Conservation (phyloP, 2,113 vertebrate genomes). For the Bujurquina vittata region DNA sequence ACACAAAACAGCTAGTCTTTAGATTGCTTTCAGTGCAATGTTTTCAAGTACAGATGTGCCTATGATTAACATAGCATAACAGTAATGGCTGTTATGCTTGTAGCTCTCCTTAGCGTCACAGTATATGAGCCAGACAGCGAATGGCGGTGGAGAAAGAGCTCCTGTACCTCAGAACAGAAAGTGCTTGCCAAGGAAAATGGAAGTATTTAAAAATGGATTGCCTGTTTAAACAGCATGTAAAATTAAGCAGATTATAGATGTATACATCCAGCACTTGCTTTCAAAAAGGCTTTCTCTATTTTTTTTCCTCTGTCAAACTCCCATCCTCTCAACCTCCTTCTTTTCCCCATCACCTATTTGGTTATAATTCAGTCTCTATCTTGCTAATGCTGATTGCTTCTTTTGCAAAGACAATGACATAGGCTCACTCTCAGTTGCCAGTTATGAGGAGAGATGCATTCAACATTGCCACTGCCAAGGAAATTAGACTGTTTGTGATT, state of each 20-base stretch:
- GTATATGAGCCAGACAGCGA: neutral
- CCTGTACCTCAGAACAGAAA: conserved; percentile 4
- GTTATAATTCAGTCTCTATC: conserved; percentile 62
- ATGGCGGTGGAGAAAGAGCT: conserved; percentile 24
- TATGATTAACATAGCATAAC: conserved; percentile 13
- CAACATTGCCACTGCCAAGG: conserved; percentile 28
- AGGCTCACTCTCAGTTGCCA: conserved; percentile 34
- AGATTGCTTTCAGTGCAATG: neutral
- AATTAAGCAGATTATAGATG: conserved; percentile 59
- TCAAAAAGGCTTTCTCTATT: conserved; percentile 26
- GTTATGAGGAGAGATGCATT: conserved; percentile 40
- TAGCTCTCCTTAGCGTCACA: conserved; percentile 8
- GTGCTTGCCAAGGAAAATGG: conserved; percentile 30
- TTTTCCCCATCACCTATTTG: conserved; percentile 21
- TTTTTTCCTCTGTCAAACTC: conserved; percentile 4
- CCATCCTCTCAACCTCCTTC: conserved; percentile 14
- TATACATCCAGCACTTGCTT: conserved; percentile 30
- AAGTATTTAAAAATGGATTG: conserved; percentile 53
- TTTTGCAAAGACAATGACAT: conserved; percentile 60
- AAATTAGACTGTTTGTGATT: conserved; percentile 68
- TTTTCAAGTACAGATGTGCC: conserved; percentile 14
- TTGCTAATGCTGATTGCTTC: conserved; percentile 52
- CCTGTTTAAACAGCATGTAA: conserved; percentile 57
- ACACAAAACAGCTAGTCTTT: neutral
- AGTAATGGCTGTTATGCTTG: conserved; percentile 15